phyloP scores from a whole-genome alignment of 2,797 vertebrate species.

The Parauchenoglanis punctatus region DNA sequence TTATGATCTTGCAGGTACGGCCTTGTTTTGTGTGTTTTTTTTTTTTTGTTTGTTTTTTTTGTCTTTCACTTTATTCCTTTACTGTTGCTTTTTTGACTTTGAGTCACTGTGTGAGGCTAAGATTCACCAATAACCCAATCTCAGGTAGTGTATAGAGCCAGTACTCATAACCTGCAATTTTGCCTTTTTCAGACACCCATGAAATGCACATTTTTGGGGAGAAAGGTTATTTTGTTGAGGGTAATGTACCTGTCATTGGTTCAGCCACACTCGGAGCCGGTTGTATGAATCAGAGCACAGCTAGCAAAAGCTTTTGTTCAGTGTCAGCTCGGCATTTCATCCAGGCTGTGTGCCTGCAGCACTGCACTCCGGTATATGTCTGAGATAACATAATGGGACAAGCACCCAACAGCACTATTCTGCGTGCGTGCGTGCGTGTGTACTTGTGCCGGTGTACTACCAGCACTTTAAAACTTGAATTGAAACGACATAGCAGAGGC shows the following conservation, averaged over 20 bases:
- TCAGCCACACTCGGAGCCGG: slow-evolving; percentile 30
- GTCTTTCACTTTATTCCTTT: background rate
- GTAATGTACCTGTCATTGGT: slow-evolving; percentile 50
- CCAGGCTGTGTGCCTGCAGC: slow-evolving; percentile 23
- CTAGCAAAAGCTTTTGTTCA: slow-evolving; percentile 37
- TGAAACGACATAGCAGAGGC: slow-evolving; percentile 25
- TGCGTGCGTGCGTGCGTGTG: background rate
- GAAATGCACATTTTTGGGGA: slow-evolving; percentile 9
- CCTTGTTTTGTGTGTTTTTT: background rate
- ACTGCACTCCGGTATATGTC: background rate
- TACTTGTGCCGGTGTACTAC: background rate
- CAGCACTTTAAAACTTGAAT: background rate
- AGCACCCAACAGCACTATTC: slow-evolving; percentile 19
- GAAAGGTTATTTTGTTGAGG: slow-evolving; percentile 26
- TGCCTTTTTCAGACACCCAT: background rate
- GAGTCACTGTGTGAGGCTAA: slow-evolving; percentile 9
- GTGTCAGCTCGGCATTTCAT: slow-evolving; percentile 14
- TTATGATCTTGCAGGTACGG: slow-evolving; percentile 19
- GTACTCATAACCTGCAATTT: slow-evolving; percentile 20
- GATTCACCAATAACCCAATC: slow-evolving; percentile 25
- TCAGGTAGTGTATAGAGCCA: slow-evolving; percentile 2
- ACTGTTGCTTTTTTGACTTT: background rate
- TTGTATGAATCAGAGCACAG: background rate
- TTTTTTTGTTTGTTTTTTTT: background rate
- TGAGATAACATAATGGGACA: slow-evolving; percentile 43